A percentile compares a stretch with the other conserved stretches of the same genome.
phyloP scores from a whole-genome alignment of 2,888 invertebrate genomes.

The Drosophila antonietae region DNA sequence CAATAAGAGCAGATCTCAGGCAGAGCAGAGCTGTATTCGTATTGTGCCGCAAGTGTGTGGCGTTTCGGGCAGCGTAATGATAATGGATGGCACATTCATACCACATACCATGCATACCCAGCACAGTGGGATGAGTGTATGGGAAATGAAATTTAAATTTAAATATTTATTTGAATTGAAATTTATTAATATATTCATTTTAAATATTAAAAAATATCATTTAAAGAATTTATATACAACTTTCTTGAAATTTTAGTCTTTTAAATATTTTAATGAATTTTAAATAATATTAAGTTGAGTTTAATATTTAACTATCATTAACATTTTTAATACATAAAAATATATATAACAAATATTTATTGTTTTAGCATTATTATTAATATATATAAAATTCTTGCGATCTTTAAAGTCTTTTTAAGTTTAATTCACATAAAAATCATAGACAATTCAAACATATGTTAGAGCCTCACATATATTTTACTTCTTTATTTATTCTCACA shows the following conservation, averaged over 20 bases:
- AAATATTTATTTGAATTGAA: neutral
- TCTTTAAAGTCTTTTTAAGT: neutral
- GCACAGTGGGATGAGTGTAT: constrained; percentile 50
- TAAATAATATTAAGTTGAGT: neutral
- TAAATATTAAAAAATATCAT: too few relatives aligned
- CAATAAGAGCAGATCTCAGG: constrained; percentile 27
- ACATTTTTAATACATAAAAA: too few relatives aligned
- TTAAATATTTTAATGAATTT: neutral
- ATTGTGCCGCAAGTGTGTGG: constrained; percentile 60
- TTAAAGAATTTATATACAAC: too few relatives aligned
- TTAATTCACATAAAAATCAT: neutral
- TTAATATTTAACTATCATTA: too few relatives aligned
- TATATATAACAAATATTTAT: neutral
- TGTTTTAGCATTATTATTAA: neutral
- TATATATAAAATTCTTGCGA: neutral
- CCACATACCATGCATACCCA: constrained; percentile 40
- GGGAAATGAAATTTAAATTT: neutral
- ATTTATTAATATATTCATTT: too few relatives aligned
- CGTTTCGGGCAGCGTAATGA: constrained; percentile 60
- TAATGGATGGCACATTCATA: constrained; percentile 62
- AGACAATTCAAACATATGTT: neutral
- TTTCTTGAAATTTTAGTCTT: too few relatives aligned
- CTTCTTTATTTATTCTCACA: too few relatives aligned
- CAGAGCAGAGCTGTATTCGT: constrained; percentile 13
- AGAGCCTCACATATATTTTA: neutral